Conservation (phyloP, 2,888 invertebrate species). For the Callimorpha dominula region DNA sequence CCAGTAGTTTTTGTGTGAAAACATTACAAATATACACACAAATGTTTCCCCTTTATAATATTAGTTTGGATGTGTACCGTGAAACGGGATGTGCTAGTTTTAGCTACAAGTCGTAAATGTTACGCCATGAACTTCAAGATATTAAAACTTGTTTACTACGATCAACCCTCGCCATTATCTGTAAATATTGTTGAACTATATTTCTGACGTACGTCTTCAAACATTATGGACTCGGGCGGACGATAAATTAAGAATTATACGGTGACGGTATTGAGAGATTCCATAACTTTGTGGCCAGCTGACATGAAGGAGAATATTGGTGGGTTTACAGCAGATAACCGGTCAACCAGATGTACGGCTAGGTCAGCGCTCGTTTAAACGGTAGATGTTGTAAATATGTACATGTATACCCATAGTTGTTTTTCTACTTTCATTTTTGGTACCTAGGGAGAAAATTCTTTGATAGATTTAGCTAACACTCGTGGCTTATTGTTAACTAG, state of each 20-base stretch:
- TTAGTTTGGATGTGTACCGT: too few relatives aligned
- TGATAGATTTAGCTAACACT: too few relatives aligned
- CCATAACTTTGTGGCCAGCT: constrained; percentile 18
- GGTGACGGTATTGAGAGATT: constrained; percentile 29
- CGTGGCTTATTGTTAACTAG: too few relatives aligned
- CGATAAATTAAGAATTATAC: constrained; percentile 44
- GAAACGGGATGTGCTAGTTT: background rate
- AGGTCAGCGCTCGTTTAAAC: too few relatives aligned
- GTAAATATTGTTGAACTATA: constrained; percentile 19
- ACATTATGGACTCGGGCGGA: constrained; percentile 28
- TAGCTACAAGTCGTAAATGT: constrained; percentile 6
- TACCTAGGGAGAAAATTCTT: too few relatives aligned
- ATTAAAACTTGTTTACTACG: constrained; percentile 18
- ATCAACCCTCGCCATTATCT: constrained; percentile 14
- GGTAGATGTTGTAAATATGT: too few relatives aligned
- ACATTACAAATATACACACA: too few relatives aligned
- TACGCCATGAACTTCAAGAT: constrained; percentile 11
- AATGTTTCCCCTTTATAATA: too few relatives aligned
- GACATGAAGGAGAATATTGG: background rate
- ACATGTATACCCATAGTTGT: too few relatives aligned
- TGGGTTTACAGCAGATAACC: background rate
- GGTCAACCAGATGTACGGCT: background rate
- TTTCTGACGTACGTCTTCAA: constrained; percentile 13
- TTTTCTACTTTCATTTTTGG: too few relatives aligned
- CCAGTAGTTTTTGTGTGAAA: too few relatives aligned